Conservation (phyloP, 2,888 invertebrate genomes). For the Stictocephala bisonia region DNA sequence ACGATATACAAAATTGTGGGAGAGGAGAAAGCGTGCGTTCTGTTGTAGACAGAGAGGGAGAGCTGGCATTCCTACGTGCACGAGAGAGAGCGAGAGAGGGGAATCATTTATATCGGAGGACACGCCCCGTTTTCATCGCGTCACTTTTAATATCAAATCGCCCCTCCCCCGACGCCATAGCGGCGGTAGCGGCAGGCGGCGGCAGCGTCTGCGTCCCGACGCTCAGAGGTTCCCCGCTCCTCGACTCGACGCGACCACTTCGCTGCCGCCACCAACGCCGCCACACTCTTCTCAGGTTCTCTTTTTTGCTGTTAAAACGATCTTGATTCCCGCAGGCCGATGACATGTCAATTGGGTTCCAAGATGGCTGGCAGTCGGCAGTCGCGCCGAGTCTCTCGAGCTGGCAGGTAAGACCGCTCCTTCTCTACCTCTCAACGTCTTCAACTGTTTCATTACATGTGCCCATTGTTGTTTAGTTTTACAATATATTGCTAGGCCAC, state of each 20-base stretch:
- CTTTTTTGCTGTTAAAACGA: constrained; percentile 16
- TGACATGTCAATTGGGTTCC: constrained; percentile 43
- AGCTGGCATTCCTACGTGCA: not conserved
- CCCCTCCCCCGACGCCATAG: constrained; percentile 50
- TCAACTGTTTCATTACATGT: not conserved
- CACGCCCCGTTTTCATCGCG: constrained; percentile 50
- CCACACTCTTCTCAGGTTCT: constrained; percentile 1
- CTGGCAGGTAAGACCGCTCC: not conserved
- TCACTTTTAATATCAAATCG: constrained; percentile 51
- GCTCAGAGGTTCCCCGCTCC: constrained; percentile 13
- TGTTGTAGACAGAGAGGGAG: constrained; percentile 6
- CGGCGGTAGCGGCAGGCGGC: constrained; percentile 31
- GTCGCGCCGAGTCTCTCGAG: not conserved
- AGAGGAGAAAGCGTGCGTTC: constrained; percentile 21
- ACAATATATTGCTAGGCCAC: not conserved
- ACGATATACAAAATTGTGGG: constrained; percentile 23
- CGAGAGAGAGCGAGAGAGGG: constrained; percentile 28
- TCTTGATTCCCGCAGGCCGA: not conserved
- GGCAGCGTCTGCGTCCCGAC: constrained; percentile 38
- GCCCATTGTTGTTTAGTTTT: not conserved
- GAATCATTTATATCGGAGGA: constrained; percentile 43
- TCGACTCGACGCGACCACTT: constrained; percentile 14
- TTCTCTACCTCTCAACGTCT: not conserved
- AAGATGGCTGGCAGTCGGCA: constrained; percentile 4
- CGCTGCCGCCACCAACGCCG: not conserved